phyloP scores from a whole-genome alignment of 2,888 invertebrate species.

The Hemithea aestivaria region DNA sequence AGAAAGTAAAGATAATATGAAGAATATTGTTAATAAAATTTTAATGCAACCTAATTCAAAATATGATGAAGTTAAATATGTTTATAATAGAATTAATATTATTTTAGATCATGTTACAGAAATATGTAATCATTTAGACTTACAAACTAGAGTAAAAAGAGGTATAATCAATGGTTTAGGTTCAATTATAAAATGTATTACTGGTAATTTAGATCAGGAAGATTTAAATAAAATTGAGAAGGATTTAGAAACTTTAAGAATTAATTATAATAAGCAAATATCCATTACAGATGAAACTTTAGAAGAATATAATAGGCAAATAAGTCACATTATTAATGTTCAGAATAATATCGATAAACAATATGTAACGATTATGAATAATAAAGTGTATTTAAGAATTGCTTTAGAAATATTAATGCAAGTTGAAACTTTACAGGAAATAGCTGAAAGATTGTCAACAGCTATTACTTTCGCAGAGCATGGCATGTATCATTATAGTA shows the following conservation, averaged over 20 bases:
- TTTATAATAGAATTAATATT: constrained; percentile 11
- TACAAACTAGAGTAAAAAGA: constrained; percentile 10
- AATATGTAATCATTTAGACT: constrained; percentile 10
- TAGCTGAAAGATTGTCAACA: constrained; percentile 1
- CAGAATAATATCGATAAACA: not conserved
- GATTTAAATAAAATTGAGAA: too few relatives aligned
- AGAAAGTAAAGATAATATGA: too few relatives aligned
- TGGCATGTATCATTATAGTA: not conserved
- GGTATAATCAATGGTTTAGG: constrained; percentile 9
- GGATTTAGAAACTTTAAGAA: too few relatives aligned
- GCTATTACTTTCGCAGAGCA: too few relatives aligned
- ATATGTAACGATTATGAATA: too few relatives aligned
- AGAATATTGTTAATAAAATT: too few relatives aligned
- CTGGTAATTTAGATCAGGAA: constrained; percentile 5
- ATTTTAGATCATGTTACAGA: constrained; percentile 14
- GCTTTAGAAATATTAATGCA: too few relatives aligned
- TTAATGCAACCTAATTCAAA: not conserved
- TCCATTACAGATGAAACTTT: not conserved
- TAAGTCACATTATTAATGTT: not conserved
- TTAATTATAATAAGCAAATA: too few relatives aligned
- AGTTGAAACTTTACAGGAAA: not conserved
- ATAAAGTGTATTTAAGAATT: too few relatives aligned
- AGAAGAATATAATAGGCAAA: constrained; percentile 2
- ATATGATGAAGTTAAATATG: not conserved
- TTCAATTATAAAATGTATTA: constrained; percentile 5